phyloP scores from a whole-genome alignment of 2,113 vertebrate genomes.

The Salvelinus namaycush region DNA sequence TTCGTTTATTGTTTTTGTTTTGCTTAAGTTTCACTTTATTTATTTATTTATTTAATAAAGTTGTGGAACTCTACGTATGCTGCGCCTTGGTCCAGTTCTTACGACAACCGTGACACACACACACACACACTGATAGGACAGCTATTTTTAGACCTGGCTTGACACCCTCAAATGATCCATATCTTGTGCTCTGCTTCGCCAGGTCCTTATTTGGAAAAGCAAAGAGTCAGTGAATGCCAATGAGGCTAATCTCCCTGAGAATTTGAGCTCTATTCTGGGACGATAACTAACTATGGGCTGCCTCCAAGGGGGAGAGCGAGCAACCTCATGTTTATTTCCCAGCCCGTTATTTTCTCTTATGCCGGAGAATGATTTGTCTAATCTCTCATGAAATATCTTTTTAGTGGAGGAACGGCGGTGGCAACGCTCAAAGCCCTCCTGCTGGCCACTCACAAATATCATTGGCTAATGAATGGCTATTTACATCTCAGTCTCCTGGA shows the following conservation, averaged over 20 bases:
- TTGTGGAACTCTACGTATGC: too few relatives aligned
- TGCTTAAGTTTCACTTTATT: too few relatives aligned
- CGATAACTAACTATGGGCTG: constrained; percentile 61
- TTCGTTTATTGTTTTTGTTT: too few relatives aligned
- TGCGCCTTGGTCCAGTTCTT: too few relatives aligned
- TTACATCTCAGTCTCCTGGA: constrained; percentile 46
- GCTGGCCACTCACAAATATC: constrained; percentile 65
- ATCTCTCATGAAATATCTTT: constrained; percentile 55
- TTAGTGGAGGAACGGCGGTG: constrained; percentile 47
- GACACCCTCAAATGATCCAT: constrained; percentile 13
- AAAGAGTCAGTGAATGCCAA: constrained; percentile 55
- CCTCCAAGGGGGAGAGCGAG: constrained; percentile 35
- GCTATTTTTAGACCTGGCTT: constrained; percentile 5
- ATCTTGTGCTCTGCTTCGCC: constrained; percentile 32
- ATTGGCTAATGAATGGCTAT: constrained; percentile 65
- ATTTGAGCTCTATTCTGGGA: constrained; percentile 59
- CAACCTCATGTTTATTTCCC: constrained; percentile 65
- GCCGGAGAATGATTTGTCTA: constrained; percentile 60
- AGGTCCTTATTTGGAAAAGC: constrained; percentile 47
- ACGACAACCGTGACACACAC: too few relatives aligned
- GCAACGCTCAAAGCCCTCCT: constrained; percentile 58
- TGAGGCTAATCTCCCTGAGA: constrained; percentile 26
- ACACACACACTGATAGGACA: too few relatives aligned
- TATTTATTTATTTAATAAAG: too few relatives aligned
- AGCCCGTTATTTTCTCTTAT: constrained; percentile 61